Evolutionary conservation across 2,888 invertebrate genomes (phyloP), one percentile per base, ranked within the genome.

Genomic region (Tipula lateralis): DNA sequence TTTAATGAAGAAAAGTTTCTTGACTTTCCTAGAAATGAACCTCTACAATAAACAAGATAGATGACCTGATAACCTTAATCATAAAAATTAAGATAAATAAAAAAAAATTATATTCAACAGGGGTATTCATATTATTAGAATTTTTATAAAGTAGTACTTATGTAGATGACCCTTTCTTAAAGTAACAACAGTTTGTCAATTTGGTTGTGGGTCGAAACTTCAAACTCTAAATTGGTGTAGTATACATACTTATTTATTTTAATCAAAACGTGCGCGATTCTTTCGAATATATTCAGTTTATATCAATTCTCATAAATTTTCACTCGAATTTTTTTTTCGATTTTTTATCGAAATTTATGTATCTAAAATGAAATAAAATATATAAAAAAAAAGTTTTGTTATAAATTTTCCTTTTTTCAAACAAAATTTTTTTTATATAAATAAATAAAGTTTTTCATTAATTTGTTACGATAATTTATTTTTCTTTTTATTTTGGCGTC

Each of bases 1-100:
- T 66, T 66, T 66, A 66, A 66, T 66, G 66, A 66, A 66, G 24
- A 24, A 66, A 66, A 66, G 66, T 66, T 66, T 66, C 66, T 66
- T 66, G 66, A 66, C 66, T 66, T 66, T 66, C 24, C 24, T 66
- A 66, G 66, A 66, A 66, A 66, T 24, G 24, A 66, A 66, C 66
- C 66, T 24, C 66, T 16, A 16, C 44, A 50, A 50, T 66, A 66
- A 66, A 66, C 66, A 66, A 66, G 66, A 66, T 24, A 66, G 66
- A 66, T 66, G 66, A 66, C 66, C 66, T 66, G 66, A 66, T 66
- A 66, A 66, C 66, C 66, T 66, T 66, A 66, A 66, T 66, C 66
- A 66, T 66, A 66, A 66, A 66, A 66, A 66, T 66, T 66, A 66
- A 66, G 66, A 66, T 66, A 66, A 66, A 66, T 66, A 66, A 44